Conservation (phyloP, 2,888 invertebrate species). For the Trilocha varians region DNA sequence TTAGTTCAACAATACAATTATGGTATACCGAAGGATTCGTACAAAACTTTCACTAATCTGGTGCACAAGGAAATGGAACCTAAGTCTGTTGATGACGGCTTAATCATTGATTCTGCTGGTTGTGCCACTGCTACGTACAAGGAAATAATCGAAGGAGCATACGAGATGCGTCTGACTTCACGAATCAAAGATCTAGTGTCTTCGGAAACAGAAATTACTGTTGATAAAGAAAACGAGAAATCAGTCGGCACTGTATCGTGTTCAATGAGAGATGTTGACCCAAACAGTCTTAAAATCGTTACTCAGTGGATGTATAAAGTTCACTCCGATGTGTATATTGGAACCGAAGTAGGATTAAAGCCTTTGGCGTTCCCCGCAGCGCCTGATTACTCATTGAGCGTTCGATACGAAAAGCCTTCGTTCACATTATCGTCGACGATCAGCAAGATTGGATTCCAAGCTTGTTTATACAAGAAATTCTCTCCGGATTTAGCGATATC, state of each 20-base stretch:
- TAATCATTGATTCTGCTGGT: slow-evolving; percentile 48
- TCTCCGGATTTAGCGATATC: slow-evolving; percentile 48
- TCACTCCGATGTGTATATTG: slow-evolving; percentile 41
- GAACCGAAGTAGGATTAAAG: slow-evolving; percentile 45
- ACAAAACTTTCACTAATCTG: slow-evolving; percentile 44
- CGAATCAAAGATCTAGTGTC: slow-evolving; percentile 54
- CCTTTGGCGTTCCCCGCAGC: slow-evolving; percentile 36
- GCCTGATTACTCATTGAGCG: slow-evolving; percentile 49
- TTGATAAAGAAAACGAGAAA: slow-evolving; percentile 46
- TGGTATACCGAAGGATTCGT: slow-evolving; percentile 47
- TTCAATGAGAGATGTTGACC: slow-evolving; percentile 51
- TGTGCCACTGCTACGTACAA: slow-evolving; percentile 56
- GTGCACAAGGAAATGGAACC: slow-evolving; percentile 55
- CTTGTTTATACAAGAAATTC: slow-evolving; percentile 52
- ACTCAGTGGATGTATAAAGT: slow-evolving; percentile 56
- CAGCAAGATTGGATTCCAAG: slow-evolving; percentile 46
- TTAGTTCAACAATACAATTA: slow-evolving; percentile 58
- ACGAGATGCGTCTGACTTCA: slow-evolving; percentile 49
- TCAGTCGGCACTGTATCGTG: slow-evolving; percentile 40
- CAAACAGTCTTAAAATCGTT: slow-evolving; percentile 43
- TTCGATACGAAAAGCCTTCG: slow-evolving; percentile 41
- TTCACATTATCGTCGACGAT: slow-evolving; percentile 48
- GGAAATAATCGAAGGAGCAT: slow-evolving; percentile 38
- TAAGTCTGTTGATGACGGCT: slow-evolving; percentile 38
- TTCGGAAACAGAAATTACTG: slow-evolving; percentile 52